Evolutionary conservation across 2,888 invertebrate genomes (phyloP).

Genomic region (Stegophylla sp.): DNA sequence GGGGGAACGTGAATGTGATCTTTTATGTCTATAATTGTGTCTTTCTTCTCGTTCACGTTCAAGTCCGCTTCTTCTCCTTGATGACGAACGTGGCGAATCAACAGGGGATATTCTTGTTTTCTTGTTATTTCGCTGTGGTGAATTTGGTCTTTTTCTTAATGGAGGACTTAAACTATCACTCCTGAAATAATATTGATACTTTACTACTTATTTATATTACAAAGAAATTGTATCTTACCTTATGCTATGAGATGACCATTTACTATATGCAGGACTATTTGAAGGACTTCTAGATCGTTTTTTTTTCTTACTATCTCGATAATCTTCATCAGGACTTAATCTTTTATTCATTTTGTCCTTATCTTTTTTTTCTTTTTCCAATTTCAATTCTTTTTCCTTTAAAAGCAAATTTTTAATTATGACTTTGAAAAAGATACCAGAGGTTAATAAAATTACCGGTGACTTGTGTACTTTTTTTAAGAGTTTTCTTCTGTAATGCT

Average conservation of each 20-base stretch:
- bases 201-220: neutral
- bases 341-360: constrained; percentile 51
- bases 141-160: constrained; percentile 62
- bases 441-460: constrained; percentile 14
- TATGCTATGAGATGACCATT: constrained; percentile 58
- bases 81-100: constrained; percentile 62
- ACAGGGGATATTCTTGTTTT: constrained; percentile 63
- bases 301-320: constrained; percentile 44
- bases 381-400: constrained; percentile 51
- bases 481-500: constrained; percentile 87
- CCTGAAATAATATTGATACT: constrained; percentile 15
- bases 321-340: constrained; percentile 54
- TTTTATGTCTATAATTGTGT: constrained; percentile 65
- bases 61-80: constrained; percentile 64
- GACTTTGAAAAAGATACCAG: neutral
- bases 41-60: constrained; percentile 65
- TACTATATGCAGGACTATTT: constrained; percentile 54
- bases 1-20: constrained; percentile 65
- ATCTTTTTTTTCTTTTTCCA: constrained; percentile 55
- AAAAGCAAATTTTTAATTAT: neutral
- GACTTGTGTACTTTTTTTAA: constrained; percentile 75
- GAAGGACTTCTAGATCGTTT: constrained; percentile 53
- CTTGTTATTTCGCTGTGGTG: constrained; percentile 63
- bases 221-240: constrained; percentile 16
- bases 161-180: constrained; percentile 58